phyloP scores from a whole-genome alignment of 2,888 invertebrate genomes.

The Steinernema carpocapsae region DNA sequence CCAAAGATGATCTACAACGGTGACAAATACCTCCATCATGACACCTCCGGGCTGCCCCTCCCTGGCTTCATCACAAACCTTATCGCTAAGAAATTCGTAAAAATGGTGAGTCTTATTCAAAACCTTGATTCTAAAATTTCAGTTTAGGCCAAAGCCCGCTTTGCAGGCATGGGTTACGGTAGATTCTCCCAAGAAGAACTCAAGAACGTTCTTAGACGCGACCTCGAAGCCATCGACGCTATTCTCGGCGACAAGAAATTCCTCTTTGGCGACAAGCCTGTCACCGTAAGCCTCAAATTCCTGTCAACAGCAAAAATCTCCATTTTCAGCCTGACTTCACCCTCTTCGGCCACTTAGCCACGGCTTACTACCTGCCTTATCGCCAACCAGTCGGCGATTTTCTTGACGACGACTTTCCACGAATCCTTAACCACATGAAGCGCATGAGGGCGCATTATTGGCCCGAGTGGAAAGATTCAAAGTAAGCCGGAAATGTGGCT shows the following conservation, averaged over 20 bases:
- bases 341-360: constrained; percentile 56
- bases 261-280: constrained; percentile 93
- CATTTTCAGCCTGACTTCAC: constrained; percentile 55
- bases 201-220: constrained; percentile 88
- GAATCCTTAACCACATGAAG: constrained; percentile 40
- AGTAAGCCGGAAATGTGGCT: not conserved
- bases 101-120: no score
- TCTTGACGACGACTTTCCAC: constrained; percentile 56
- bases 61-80: constrained; percentile 53
- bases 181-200: constrained; percentile 15
- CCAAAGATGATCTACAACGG: constrained; percentile 51
- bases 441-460: constrained; percentile 31
- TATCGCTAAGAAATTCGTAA: constrained; percentile 50
- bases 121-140: not conserved
- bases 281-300: constrained; percentile 79
- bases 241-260: constrained; percentile 89
- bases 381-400: constrained; percentile 56
- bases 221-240: constrained; percentile 87
- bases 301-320: not conserved
- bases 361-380: constrained; percentile 55
- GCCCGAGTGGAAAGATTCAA: constrained; percentile 28
- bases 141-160: constrained; percentile 75
- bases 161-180: constrained; percentile 26
- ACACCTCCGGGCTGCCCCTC: constrained; percentile 50
- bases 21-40: constrained; percentile 46